Base-by-base conservation (phyloP, 2,888 invertebrate species). In the Onthophagus sagittarius region DNA sequence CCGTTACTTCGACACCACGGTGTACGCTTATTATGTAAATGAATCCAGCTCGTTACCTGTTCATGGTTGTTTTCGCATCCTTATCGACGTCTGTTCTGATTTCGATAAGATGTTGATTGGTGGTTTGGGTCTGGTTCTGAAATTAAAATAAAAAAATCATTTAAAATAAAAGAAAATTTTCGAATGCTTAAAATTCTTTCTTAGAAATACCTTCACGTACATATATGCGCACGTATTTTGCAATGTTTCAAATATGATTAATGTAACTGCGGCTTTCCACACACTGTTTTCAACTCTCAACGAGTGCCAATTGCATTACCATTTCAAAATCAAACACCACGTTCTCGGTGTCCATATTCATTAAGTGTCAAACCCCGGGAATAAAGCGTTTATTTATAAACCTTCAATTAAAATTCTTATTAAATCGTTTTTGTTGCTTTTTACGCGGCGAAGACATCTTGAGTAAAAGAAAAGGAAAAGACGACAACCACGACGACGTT, bases 11-110 rank as follows among this genome's bases (percentile, higher is more conserved):
- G 39, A 53, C 39, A 53, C 39, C 5, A 53, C 39, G 39, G 11
- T 7, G 39, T 53, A 53, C 39, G 39, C 39, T 53, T 53, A 53
- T 53, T 53, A 53, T 53, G 39, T 53, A 53, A 53, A 53, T 53
- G 7, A 7, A 11, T 53, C 1, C 39, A 7, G 39, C 39, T 53
- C 39, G 39, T 53, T 53, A 53, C 39, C 39, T 53, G 39, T 53
- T 53, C 39, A 23, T 53, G 39, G 9, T 53, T 53, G 39, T 53
- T 9, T 7, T 53, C 39, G 39, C 11, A 53, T 67, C 32, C 67
- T 67, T 23, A 67, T 23, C 32, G 67, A 67, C 67, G 67, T n/a
- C 32, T 67, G 67, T 67, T 31, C 32, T 23, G 67, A 67, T 67
- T 67, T 23, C 23, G 23, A 67, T 67, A 15, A 13, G 67, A 23